These are phyloP conservation scores for Callipepla californica DNA, from an alignment of 2,113 vertebrate species.

Conservation along the genomic window DNA sequence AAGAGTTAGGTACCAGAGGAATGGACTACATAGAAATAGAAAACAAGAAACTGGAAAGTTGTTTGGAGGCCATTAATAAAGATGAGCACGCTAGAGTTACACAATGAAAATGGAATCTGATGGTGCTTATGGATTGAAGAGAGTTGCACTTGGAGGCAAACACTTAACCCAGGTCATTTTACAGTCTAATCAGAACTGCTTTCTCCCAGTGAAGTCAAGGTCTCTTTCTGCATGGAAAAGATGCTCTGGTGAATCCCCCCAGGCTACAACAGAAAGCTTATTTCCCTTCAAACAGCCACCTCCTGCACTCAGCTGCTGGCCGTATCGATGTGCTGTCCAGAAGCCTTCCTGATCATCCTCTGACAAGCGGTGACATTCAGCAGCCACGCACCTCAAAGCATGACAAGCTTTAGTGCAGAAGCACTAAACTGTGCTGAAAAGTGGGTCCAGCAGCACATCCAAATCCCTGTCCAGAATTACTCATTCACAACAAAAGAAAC, in stretches of 20 bases:
- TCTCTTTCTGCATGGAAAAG: not conserved
- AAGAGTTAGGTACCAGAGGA: not conserved
- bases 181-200: not conserved
- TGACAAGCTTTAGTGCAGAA: not conserved
- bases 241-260: not conserved
- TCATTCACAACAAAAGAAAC: not conserved
- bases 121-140: not conserved
- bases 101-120: not conserved
- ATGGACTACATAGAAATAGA: not conserved
- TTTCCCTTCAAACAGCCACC: not conserved
- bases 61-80: not conserved
- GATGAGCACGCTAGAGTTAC: not conserved
- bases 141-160: not conserved
- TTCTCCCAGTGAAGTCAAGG: not conserved
- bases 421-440: not conserved
- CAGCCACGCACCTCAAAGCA: not conserved
- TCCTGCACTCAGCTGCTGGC: not conserved
- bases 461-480: not conserved
- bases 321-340: fast-evolving
- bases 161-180: not conserved
- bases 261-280: not conserved
- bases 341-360: not conserved
- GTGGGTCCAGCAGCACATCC: not conserved
- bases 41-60: not conserved
- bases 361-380: not conserved